These are phyloP conservation scores for Hedya salicella DNA, from an alignment of 2,888 invertebrate species.

Conservation along the genomic window DNA sequence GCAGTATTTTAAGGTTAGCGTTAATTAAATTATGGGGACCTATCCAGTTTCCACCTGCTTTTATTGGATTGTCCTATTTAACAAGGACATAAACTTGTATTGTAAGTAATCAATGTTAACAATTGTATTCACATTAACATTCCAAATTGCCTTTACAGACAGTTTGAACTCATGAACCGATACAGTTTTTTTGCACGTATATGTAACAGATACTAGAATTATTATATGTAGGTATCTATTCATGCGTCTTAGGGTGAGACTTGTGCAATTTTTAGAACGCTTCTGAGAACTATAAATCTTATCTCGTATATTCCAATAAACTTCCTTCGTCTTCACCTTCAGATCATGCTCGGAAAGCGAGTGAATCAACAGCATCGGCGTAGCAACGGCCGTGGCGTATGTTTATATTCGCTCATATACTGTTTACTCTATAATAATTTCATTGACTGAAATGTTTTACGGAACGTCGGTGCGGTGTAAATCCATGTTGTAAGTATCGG, in stretches of 20 bases:
- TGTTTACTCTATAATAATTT: constrained; percentile 79
- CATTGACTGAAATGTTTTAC: constrained; percentile 74
- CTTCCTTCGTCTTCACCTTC: constrained; percentile 77
- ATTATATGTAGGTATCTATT: neutral
- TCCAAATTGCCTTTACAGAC: neutral
- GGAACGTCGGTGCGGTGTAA: constrained; percentile 50
- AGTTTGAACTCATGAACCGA: neutral
- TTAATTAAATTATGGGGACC: constrained; percentile 42
- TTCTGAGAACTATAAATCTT: constrained; percentile 77
- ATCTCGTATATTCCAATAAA: constrained; percentile 75
- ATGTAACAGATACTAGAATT: constrained; percentile 14
- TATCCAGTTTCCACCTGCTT: constrained; percentile 39
- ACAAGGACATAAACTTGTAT: constrained; percentile 31
- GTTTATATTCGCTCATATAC: constrained; percentile 74
- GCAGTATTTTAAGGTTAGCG: constrained; percentile 30
- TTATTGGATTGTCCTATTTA: constrained; percentile 39
- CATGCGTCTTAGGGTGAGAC: constrained; percentile 54
- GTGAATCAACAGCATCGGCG: constrained; percentile 69
- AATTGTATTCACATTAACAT: neutral
- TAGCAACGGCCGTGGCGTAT: constrained; percentile 76
- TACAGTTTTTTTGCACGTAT: neutral
- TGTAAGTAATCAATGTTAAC: neutral
- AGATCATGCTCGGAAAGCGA: constrained; percentile 62
- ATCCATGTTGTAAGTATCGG: constrained; percentile 44
- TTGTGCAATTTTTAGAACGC: constrained; percentile 75